Conservation (phyloP, 2,113 vertebrate species). For the Bubo scandiacus region DNA sequence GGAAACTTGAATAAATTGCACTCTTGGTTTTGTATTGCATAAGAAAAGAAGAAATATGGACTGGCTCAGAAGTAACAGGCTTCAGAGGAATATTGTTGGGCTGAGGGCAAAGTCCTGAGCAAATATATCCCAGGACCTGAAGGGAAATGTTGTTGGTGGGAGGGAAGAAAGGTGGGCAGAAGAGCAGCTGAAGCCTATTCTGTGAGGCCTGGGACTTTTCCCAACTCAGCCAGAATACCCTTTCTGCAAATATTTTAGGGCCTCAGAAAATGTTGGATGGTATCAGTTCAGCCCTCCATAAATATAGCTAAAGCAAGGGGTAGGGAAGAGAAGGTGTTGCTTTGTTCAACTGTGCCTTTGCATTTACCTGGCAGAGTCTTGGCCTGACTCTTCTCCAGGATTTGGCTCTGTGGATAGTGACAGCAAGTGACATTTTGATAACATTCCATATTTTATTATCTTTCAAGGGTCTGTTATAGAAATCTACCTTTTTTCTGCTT, state of each 20-base stretch:
- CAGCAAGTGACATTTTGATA: not conserved
- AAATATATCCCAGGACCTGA: not conserved
- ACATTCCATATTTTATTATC: not conserved
- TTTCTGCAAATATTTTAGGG: not conserved
- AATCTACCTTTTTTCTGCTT: not conserved
- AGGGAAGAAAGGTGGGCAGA: not conserved
- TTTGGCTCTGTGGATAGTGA: not conserved
- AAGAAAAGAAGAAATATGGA: not conserved
- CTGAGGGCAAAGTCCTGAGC: not conserved
- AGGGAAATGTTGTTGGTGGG: not conserved
- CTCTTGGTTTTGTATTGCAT: not conserved
- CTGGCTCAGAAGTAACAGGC: not conserved
- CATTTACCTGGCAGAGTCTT: not conserved
- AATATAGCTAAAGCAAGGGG: not conserved
- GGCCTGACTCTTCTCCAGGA: not conserved
- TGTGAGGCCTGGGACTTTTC: not conserved
- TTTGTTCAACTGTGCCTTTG: not conserved
- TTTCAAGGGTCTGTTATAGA: not conserved
- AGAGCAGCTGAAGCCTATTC: not conserved
- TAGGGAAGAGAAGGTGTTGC: not conserved
- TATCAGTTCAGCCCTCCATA: not conserved
- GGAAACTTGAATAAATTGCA: not conserved
- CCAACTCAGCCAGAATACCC: not conserved
- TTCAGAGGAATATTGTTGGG: not conserved
- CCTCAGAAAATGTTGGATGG: not conserved